A percentile compares a stretch with the other conserved stretches of the same genome.
phyloP scores from a whole-genome alignment of 2,888 invertebrate genomes.

The Drosophila mercatorum region DNA sequence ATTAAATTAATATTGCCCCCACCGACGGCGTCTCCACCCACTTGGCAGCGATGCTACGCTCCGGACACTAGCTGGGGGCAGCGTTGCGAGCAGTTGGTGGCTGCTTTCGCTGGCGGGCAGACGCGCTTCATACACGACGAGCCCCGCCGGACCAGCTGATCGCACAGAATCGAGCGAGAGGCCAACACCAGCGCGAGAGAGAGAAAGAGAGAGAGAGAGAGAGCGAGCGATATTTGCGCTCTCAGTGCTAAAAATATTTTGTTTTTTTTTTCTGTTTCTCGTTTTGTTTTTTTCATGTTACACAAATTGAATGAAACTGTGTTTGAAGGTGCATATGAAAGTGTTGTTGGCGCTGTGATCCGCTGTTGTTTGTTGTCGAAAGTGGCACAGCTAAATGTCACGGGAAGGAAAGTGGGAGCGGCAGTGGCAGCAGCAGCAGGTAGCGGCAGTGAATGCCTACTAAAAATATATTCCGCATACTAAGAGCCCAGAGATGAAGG shows the following conservation, averaged over 20 bases:
- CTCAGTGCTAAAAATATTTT: slow-evolving; percentile 39
- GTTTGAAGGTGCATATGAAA: slow-evolving; percentile 32
- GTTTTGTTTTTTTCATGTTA: background rate
- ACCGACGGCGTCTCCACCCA: background rate
- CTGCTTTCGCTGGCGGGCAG: slow-evolving; percentile 71
- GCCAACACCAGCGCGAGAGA: slow-evolving; percentile 8
- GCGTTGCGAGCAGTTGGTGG: slow-evolving; percentile 51
- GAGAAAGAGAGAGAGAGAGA: background rate
- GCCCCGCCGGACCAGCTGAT: slow-evolving; percentile 25
- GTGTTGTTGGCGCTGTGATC: background rate
- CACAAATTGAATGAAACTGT: slow-evolving; percentile 25
- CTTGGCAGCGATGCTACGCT: slow-evolving; percentile 6
- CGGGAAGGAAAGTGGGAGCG: slow-evolving; percentile 5
- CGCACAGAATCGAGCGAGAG: slow-evolving; percentile 38
- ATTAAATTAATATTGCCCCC: slow-evolving; percentile 39
- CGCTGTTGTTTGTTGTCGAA: slow-evolving; percentile 21
- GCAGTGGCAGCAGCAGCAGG: slow-evolving; percentile 4
- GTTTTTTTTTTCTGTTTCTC: background rate
- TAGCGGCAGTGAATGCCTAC: slow-evolving; percentile 26
- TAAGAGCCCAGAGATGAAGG: slow-evolving; percentile 24
- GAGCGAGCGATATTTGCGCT: background rate
- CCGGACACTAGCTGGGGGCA: slow-evolving; percentile 17
- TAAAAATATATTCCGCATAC: slow-evolving; percentile 49
- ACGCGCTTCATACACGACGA: slow-evolving; percentile 36
- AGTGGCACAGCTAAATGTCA: slow-evolving; percentile 50